Evolutionary conservation across 2,113 vertebrate species (phyloP).

Genomic region (Prionailurus bengalensis): DNA sequence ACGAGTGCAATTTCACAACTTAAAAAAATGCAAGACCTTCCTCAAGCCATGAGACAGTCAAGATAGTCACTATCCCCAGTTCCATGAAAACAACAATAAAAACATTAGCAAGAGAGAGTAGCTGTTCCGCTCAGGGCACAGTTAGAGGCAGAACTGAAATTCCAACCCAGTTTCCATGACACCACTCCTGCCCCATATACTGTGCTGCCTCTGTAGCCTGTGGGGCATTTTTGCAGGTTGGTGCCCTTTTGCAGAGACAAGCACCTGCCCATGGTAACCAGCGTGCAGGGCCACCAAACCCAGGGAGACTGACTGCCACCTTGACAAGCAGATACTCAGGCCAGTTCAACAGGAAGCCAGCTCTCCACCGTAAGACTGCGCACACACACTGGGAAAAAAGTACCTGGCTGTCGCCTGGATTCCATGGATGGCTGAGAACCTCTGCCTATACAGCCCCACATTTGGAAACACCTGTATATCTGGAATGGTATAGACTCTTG

Average conservation of each 20-base stretch:
- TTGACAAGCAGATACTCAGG: background rate
- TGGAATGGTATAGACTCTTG: rapidly evolving
- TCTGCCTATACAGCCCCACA: background rate
- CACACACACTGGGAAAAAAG: rapidly evolving
- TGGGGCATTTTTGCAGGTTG: background rate
- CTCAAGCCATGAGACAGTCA: background rate
- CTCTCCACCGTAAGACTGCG: rapidly evolving
- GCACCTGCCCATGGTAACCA: background rate
- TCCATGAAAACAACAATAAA: background rate
- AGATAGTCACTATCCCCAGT: background rate
- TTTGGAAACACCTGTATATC: background rate
- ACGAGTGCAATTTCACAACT: background rate
- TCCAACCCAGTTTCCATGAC: background rate
- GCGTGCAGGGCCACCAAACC: background rate
- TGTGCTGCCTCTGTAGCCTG: background rate
- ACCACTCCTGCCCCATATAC: rapidly evolving
- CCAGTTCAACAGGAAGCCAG: rapidly evolving
- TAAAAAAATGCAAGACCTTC: background rate
- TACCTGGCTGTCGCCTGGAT: background rate
- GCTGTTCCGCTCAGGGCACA: background rate
- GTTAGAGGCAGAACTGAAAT: background rate
- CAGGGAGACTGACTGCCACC: background rate
- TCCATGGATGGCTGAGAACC: background rate
- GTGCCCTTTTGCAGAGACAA: background rate
- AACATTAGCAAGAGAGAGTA: background rate